Evolutionary conservation across 2,888 invertebrate genomes (phyloP), one percentile per base, ranked within the genome.

Genomic region (Plebejus anna): DNA sequence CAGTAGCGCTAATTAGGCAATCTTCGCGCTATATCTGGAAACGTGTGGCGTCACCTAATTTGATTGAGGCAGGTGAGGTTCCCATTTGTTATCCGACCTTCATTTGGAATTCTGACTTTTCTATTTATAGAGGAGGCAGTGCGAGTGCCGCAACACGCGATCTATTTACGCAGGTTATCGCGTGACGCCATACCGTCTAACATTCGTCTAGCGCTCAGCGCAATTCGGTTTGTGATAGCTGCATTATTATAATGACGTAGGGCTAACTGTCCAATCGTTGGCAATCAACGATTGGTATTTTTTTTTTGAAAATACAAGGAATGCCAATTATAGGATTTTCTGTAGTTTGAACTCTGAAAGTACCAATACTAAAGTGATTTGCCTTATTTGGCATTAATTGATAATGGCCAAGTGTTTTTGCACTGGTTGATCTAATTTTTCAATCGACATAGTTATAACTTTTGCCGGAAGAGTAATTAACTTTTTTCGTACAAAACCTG

Each of bases 141-240:
- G 71, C 42, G 71, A 71, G 55, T 51, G 73, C 51, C 28, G 73
- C 32, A 6, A 32, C 75, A 71, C 51, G 77, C 76, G 77, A 76
- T 77, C 77, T 76, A 73, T 78, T 75, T 61, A 77, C 75, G 71
- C 79, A 78, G 77, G 59, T 79, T 78, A 77, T 79, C 47, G 76
- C 79, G 78, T 79, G 80, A 79, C 80, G 78, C 79, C 79, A 38
- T 57, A 38, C 77, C 78, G 80, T 80, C 80, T 80, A 66, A 76
- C 79, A 75, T 73, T 51, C 73, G 73, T 73, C 73, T 73, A 51
- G 73, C 73, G 51, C n/a, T n/a, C 16, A 16, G 42, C 71, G 42
- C 32, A 6, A 66, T 5, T 5, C 36, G 13, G 13, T 66, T 66
- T 66, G 16, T 32, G 66, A 66, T 66, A 36, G 32, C 66, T 32